These are phyloP conservation scores for Cordylochernes scorpioides DNA, from an alignment of 2,888 invertebrate species.

Conservation along the genomic window DNA sequence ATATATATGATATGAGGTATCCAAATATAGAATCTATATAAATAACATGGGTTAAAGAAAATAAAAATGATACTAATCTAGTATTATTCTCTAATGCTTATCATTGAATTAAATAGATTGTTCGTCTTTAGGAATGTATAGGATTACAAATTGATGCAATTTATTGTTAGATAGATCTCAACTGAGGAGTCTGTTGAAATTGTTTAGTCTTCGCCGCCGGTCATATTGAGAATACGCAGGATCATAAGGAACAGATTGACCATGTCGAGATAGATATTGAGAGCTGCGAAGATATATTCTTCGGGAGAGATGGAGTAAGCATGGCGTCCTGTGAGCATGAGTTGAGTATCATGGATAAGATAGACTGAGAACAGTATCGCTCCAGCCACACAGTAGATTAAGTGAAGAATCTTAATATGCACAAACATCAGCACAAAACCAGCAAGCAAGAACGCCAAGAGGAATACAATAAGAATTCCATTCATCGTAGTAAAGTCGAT, in stretches of 20 bases:
- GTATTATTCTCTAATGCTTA: too few species aligned
- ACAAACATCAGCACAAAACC: conserved; percentile 43
- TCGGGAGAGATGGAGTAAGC: conserved; percentile 67
- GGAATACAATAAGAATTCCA: conserved; percentile 42
- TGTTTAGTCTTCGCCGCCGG: too few species aligned
- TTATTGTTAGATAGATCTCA: too few species aligned
- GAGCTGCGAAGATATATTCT: conserved; percentile 73
- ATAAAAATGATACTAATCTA: too few species aligned
- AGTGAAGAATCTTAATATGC: conserved; percentile 17
- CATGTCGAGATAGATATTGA: conserved; percentile 64
- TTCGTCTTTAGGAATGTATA: too few species aligned
- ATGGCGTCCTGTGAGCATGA: conserved; percentile 67
- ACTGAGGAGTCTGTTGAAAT: too few species aligned
- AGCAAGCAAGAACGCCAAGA: conserved; percentile 45
- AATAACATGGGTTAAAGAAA: too few species aligned
- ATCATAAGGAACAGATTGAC: conserved; percentile 68
- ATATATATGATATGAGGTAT: too few species aligned
- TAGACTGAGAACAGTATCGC: conserved; percentile 67
- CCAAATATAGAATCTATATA: too few species aligned
- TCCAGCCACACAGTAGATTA: conserved; percentile 56
- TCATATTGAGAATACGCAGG: conserved; percentile 44
- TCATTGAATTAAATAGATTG: too few species aligned
- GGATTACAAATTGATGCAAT: too few species aligned
- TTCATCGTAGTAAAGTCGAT: too few species aligned
- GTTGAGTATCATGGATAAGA: conserved; percentile 68